Percentiles rank a stretch among this genome's conserved stretches.
These are phyloP conservation scores for Zosterops pallidus DNA, from an alignment of 2,113 vertebrate genomes.

Conservation along the genomic window DNA sequence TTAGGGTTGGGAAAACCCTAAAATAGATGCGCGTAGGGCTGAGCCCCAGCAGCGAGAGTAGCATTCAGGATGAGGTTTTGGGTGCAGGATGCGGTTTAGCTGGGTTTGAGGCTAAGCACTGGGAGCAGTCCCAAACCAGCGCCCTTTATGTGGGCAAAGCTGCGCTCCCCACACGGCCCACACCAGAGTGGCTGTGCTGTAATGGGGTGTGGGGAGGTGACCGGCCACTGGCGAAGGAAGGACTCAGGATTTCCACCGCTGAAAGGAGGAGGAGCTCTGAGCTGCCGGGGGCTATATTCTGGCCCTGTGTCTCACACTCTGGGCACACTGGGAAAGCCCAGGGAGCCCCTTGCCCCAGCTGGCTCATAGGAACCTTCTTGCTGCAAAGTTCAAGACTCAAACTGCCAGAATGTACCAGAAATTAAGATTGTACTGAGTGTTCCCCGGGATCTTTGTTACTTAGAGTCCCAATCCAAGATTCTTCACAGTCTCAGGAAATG, in stretches of 20 bases:
- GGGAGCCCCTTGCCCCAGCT: background rate
- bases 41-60: background rate
- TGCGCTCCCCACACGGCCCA: fast-evolving
- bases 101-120: background rate
- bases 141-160: background rate
- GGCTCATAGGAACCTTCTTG: background rate
- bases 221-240: background rate
- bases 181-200: background rate
- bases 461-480: background rate
- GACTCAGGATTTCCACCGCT: background rate
- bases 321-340: background rate
- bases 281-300: background rate
- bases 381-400: background rate
- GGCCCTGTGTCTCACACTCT: background rate
- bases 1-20: background rate
- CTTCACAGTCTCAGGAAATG: background rate
- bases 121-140: background rate
- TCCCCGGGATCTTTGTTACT: background rate
- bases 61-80: background rate
- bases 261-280: background rate
- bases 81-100: background rate
- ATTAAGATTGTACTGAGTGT: background rate
- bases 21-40: background rate
- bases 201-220: background rate
- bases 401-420: background rate